Conservation (phyloP, 2,113 vertebrate genomes). For the Oostethus manadensis region DNA sequence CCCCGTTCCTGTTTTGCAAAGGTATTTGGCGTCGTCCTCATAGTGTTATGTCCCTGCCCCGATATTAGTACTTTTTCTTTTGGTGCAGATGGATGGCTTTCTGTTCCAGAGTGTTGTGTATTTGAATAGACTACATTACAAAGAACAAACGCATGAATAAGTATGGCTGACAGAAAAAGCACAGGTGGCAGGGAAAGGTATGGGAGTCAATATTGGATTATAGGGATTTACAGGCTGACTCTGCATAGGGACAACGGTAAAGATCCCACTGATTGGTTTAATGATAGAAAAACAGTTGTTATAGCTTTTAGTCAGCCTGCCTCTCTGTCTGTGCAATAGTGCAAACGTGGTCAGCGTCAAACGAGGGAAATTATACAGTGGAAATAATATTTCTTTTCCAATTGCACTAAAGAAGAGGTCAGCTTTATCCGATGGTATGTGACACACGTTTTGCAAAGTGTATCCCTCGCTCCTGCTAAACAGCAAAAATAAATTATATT, state of each 20-base stretch:
- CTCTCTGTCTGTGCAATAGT: too few species aligned
- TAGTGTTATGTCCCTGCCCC: conserved; percentile 11
- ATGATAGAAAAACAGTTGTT: background rate
- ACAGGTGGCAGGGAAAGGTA: conserved; percentile 21
- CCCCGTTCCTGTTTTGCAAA: conserved; percentile 12
- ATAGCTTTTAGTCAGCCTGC: too few species aligned
- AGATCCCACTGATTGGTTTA: conserved; percentile 2
- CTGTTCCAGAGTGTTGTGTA: conserved; percentile 31
- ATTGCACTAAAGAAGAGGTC: too few species aligned
- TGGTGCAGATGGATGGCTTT: conserved; percentile 23
- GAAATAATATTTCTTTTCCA: too few species aligned
- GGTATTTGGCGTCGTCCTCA: conserved; percentile 17
- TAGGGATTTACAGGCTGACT: conserved; percentile 21
- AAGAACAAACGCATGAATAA: too few species aligned
- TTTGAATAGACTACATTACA: conserved; percentile 9
- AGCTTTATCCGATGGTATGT: too few species aligned
- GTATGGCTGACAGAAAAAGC: conserved; percentile 7
- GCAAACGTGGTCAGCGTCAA: too few species aligned
- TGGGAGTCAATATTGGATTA: conserved; percentile 21
- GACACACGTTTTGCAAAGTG: too few species aligned
- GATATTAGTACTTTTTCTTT: conserved; percentile 27
- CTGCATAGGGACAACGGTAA: conserved; percentile 7
- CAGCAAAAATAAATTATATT: too few species aligned
- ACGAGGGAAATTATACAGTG: too few species aligned
- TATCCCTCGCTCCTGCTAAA: too few species aligned